Percentiles rank a stretch among this genome's conserved stretches.
phyloP scores from a whole-genome alignment of 2,888 invertebrate species.

The Pyrgus malvae region DNA sequence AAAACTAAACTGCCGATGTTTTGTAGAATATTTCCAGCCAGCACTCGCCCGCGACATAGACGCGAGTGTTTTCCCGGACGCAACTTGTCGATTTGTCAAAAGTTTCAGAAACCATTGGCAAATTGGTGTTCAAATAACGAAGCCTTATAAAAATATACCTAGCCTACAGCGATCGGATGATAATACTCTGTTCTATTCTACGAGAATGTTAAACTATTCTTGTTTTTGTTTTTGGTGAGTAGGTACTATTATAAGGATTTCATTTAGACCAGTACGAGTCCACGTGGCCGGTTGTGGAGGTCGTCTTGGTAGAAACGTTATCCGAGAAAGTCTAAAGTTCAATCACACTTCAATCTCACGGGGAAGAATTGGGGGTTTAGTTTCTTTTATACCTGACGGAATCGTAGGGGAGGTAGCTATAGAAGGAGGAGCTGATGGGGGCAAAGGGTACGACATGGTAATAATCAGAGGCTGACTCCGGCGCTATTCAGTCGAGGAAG shows the following conservation, averaged over 20 bases:
- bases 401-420: conserved; percentile 85
- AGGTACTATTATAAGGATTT: background rate
- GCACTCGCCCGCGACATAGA: conserved; percentile 39
- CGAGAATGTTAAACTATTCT: conserved; percentile 16
- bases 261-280: conserved; percentile 43
- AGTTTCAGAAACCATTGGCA: conserved; percentile 31
- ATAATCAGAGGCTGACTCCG: conserved; percentile 87
- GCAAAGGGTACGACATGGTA: conserved; percentile 85
- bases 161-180: conserved; percentile 49
- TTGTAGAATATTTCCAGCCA: conserved; percentile 8
- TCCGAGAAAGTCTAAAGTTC: conserved; percentile 27
- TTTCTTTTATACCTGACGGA: conserved; percentile 74
- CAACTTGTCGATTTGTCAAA: conserved; percentile 31
- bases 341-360: conserved; percentile 52
- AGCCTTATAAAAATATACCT: conserved; percentile 67
- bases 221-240: background rate
- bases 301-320: conserved; percentile 41
- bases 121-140: conserved; percentile 35
- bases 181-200: conserved; percentile 44
- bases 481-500: conserved; percentile 94
- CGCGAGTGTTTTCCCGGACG: conserved; percentile 64
- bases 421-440: conserved; percentile 88
- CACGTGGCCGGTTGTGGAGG: conserved; percentile 73
- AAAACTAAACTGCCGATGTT: conserved; percentile 3
- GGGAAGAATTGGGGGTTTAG: conserved; percentile 46